Percentiles rank a stretch among this genome's conserved stretches.
Evolutionary conservation across 2,113 vertebrate genomes (phyloP).

Genomic region (Montifringilla adamsi): DNA sequence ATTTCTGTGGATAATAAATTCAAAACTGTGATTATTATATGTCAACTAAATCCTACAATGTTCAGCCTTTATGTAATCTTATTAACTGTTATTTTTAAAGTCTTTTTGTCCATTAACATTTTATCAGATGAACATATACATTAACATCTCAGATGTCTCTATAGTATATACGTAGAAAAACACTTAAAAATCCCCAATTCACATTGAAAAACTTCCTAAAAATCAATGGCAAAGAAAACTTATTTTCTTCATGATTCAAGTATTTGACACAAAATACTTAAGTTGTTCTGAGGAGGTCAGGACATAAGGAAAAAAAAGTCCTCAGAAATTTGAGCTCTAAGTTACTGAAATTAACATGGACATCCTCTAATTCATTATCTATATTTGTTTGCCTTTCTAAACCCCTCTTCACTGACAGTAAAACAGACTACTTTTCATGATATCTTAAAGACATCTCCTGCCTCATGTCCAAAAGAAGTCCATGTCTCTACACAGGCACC

Average conservation of each 20-base stretch:
- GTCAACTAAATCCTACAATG: neutral
- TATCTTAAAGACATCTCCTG: neutral
- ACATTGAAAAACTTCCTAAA: neutral
- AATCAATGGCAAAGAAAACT: neutral
- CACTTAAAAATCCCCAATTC: neutral
- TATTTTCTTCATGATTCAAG: neutral
- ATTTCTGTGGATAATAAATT: neutral
- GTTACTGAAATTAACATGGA: neutral
- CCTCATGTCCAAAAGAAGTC: neutral
- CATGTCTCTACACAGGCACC: neutral
- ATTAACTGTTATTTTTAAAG: neutral
- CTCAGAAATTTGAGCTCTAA: neutral
- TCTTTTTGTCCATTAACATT: neutral
- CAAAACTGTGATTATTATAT: neutral
- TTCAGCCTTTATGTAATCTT: neutral
- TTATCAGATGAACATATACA: neutral
- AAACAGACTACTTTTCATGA: neutral
- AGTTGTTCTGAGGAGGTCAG: neutral
- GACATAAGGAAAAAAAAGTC: neutral
- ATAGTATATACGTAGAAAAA: neutral
- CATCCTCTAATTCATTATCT: neutral
- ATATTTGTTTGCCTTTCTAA: neutral
- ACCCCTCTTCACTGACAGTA: neutral
- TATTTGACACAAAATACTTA: neutral
- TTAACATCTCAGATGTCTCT: neutral